phyloP scores from a whole-genome alignment of 2,888 invertebrate genomes.

The Melanophora roralis region DNA sequence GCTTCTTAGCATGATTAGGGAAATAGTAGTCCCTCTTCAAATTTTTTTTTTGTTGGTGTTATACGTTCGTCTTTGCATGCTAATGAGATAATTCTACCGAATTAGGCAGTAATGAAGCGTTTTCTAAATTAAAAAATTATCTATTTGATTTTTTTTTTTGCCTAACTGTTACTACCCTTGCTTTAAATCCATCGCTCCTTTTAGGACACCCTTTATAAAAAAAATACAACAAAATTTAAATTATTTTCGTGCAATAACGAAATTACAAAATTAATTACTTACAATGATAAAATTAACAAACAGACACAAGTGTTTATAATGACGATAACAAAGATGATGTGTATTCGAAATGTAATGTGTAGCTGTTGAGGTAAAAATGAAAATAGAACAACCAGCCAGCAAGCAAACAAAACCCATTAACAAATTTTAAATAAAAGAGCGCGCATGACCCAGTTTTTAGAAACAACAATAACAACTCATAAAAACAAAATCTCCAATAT shows the following conservation, averaged over 20 bases:
- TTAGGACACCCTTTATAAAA: not conserved
- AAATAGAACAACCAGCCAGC: constrained; percentile 30
- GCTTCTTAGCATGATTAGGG: too few species aligned
- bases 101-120: too few species aligned
- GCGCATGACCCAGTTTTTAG: constrained; percentile 56
- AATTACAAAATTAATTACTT: constrained; percentile 8
- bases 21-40: too few species aligned
- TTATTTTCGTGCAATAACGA: constrained; percentile 17
- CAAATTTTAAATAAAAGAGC: constrained; percentile 44
- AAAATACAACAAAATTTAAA: not conserved
- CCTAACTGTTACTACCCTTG: too few species aligned
- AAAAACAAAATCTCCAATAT: constrained; percentile 37
- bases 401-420: constrained; percentile 7
- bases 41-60: too few species aligned
- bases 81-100: too few species aligned
- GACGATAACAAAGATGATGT: constrained; percentile 3
- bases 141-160: too few species aligned
- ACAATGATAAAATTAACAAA: constrained; percentile 7
- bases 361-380: constrained; percentile 56
- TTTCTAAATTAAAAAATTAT: too few species aligned
- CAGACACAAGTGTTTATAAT: constrained; percentile 16
- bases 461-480: not conserved
- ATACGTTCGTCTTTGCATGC: too few species aligned
- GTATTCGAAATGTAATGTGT: constrained; percentile 43
- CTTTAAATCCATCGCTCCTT: too few species aligned